These are phyloP conservation scores for Apotomis capreana DNA, from an alignment of 2,888 invertebrate species.

Conservation along the genomic window DNA sequence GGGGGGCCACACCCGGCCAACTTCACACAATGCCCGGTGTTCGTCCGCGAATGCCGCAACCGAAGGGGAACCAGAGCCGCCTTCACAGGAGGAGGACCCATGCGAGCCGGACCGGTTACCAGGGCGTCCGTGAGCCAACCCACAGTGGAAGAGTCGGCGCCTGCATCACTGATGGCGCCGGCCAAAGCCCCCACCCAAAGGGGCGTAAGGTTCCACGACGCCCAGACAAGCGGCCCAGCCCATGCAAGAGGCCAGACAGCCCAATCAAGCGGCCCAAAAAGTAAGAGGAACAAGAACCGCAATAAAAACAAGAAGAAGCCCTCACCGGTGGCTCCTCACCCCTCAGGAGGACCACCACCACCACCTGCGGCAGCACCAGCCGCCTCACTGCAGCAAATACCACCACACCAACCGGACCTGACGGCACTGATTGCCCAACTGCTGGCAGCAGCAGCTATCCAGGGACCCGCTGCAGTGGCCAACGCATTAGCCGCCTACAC, in stretches of 20 bases:
- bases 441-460: no score
- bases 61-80: not conserved
- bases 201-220: not conserved
- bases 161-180: not conserved
- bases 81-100: not conserved
- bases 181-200: no score
- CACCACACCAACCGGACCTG: no score
- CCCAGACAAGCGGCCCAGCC: no score
- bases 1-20: slow-evolving; percentile 1
- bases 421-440: no score
- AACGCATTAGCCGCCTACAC: no score
- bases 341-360: no score
- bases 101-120: not conserved
- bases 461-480: no score
- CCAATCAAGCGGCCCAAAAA: no score
- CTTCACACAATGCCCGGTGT: not conserved
- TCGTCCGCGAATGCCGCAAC: not conserved
- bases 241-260: not conserved
- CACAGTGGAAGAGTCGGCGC: slow-evolving; percentile 12
- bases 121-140: not conserved
- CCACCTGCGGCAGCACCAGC: no score
- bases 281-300: not conserved
- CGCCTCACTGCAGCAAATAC: not conserved
- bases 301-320: not conserved
- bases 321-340: no score